A percentile compares a stretch with the other conserved stretches of the same genome.
Evolutionary conservation across 2,113 vertebrate species (phyloP).

Genomic region (Poecilia latipinna): DNA sequence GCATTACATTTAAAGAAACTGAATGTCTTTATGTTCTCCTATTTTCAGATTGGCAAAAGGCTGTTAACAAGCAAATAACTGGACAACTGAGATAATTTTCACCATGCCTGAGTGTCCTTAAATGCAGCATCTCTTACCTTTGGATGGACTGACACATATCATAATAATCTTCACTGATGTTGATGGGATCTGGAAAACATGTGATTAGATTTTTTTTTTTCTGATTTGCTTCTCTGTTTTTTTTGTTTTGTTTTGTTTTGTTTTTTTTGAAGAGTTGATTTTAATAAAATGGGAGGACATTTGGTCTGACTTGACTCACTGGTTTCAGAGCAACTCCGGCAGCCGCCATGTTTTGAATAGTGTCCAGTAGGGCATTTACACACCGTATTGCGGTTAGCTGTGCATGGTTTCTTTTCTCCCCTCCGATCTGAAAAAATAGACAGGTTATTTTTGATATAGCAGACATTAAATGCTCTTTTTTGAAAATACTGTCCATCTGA

Average conservation of each 20-base stretch:
- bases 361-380: not conserved
- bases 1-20: not conserved
- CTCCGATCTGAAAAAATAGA: not conserved
- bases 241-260: not conserved
- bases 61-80: not conserved
- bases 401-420: not conserved
- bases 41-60: not conserved
- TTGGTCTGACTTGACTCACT: not conserved
- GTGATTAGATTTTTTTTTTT: not conserved
- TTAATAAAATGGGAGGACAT: not conserved
- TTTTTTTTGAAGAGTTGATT: too few species aligned
- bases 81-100: not conserved
- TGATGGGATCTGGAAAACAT: not conserved
- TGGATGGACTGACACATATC: not conserved
- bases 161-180: too few species aligned
- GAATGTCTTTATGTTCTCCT: not conserved
- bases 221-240: not conserved
- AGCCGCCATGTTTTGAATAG: fast-evolving
- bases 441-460: not conserved
- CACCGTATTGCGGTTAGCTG: fast-evolving
- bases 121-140: constrained; percentile 4
- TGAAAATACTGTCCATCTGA: not conserved
- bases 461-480: not conserved
- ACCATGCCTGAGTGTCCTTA: not conserved
- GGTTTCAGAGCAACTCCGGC: fast-evolving